Base-by-base conservation (phyloP, 2,888 invertebrate genomes). In the Apoda limacodes region DNA sequence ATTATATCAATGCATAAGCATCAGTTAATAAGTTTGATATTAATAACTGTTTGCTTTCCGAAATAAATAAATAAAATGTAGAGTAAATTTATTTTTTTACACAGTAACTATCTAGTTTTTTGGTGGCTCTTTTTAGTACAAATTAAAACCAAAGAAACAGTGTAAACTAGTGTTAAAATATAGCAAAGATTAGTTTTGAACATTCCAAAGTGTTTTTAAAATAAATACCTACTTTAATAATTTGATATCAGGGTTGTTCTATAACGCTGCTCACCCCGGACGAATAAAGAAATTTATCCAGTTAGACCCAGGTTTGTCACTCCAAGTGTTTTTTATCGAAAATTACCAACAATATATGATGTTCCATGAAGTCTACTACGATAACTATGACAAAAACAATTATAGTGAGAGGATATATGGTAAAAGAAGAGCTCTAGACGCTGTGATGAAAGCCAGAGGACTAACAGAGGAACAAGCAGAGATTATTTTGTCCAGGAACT, bases 161-260 rank as follows among this genome's bases (percentile, higher is more conserved):
- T n/a, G n/a, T n/a, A n/a, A n/a, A n/a, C n/a, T n/a, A n/a, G n/a
- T n/a, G n/a, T n/a, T n/a, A n/a, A n/a, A n/a, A n/a, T n/a, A n/a
- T n/a, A n/a, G n/a, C n/a, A n/a, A n/a, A n/a, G n/a, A n/a, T n/a
- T n/a, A n/a, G n/a, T n/a, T n/a, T n/a, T n/a, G n/a, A n/a, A n/a
- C n/a, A n/a, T n/a, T n/a, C n/a, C n/a, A n/a, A n/a, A n/a, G n/a
- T n/a, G n/a, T n/a, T n/a, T n/a, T n/a, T n/a, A n/a, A n/a, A n/a
- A n/a, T n/a, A n/a, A n/a, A n/a, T n/a, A n/a, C n/a, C n/a, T n/a
- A n/a, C n/a, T n/a, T n/a, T n/a, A n/a, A n/a, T n/a, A n/a, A n/a
- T n/a, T n/a, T n/a, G n/a, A n/a, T n/a, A n/a, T n/a, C n/a, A 78
- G 76, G 67, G 4, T 29, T 75, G n/a, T 67, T 70, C 41, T 80